Conservation (phyloP, 2,113 vertebrate species). For the Amazona vittata region DNA sequence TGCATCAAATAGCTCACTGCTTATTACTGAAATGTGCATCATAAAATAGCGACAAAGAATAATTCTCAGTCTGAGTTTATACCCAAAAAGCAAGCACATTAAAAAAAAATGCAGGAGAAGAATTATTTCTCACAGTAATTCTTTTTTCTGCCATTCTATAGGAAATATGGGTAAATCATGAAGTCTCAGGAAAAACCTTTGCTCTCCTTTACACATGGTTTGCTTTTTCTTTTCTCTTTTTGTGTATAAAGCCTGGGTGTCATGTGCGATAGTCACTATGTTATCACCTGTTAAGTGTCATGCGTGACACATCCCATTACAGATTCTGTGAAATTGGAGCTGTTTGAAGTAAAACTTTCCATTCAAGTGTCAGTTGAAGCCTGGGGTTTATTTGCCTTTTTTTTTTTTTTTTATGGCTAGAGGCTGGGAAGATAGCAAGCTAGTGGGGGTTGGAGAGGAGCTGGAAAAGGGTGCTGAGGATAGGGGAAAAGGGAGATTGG, state of each 20-base stretch:
- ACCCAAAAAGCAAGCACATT: not conserved
- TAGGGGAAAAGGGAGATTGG: not conserved
- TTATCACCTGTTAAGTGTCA: constrained; percentile 34
- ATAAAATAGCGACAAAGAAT: not conserved
- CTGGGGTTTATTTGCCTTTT: not conserved
- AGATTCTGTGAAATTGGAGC: not conserved
- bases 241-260: not conserved
- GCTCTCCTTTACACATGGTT: not conserved
- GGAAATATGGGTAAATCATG: constrained; percentile 9
- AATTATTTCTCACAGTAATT: not conserved
- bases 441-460: not conserved
- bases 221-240: not conserved
- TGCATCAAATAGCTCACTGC: not conserved
- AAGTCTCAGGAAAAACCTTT: not conserved
- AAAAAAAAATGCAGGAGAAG: not conserved
- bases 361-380: not conserved
- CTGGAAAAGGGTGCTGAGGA: not conserved
- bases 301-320: not conserved
- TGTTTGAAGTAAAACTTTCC: constrained; percentile 17
- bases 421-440: not conserved
- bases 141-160: constrained; percentile 3
- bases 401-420: not conserved
- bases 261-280: not conserved
- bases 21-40: not conserved
- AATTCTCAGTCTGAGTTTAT: not conserved